These are phyloP conservation scores for Zaprionus lachaisei DNA, from an alignment of 1,140 invertebrate species.

Conservation along the genomic window DNA sequence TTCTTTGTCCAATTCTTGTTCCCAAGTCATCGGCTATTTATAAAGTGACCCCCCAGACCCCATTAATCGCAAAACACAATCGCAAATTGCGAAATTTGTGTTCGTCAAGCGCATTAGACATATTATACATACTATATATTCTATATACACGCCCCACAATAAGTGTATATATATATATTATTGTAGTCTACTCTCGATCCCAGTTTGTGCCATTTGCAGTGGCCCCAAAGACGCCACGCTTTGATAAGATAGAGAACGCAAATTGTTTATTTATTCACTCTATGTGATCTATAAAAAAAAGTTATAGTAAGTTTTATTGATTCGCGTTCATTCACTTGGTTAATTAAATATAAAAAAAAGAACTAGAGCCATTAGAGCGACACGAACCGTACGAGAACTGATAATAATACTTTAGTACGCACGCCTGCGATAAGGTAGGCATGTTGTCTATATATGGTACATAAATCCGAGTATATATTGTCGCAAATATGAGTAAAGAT, in stretches of 20 bases:
- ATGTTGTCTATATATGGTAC: conserved; percentile 12
- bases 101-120: conserved; percentile 14
- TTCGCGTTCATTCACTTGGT: conserved; percentile 70
- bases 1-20: conserved; percentile 15
- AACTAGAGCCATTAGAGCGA: conserved; percentile 21
- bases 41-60: conserved; percentile 21
- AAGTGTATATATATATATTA: not conserved
- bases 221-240: not conserved
- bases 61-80: conserved; percentile 28
- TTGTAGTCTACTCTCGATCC: not conserved
- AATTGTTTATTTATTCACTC: conserved; percentile 6
- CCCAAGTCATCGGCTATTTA: conserved; percentile 30
- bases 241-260: conserved; percentile 32
- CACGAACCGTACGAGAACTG: not conserved
- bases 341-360: conserved; percentile 59
- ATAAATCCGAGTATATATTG: conserved; percentile 11
- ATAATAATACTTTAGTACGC: conserved; percentile 12
- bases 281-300: conserved; percentile 27
- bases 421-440: conserved; percentile 10
- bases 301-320: conserved; percentile 41
- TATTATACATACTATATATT: not conserved
- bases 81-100: conserved; percentile 24
- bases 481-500: conserved; percentile 25
- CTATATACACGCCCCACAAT: not conserved
- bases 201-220: conserved; percentile 14